Percentiles rank a stretch among this genome's conserved stretches.
phyloP scores from a whole-genome alignment of 2,113 vertebrate species.

The Aythya baeri region DNA sequence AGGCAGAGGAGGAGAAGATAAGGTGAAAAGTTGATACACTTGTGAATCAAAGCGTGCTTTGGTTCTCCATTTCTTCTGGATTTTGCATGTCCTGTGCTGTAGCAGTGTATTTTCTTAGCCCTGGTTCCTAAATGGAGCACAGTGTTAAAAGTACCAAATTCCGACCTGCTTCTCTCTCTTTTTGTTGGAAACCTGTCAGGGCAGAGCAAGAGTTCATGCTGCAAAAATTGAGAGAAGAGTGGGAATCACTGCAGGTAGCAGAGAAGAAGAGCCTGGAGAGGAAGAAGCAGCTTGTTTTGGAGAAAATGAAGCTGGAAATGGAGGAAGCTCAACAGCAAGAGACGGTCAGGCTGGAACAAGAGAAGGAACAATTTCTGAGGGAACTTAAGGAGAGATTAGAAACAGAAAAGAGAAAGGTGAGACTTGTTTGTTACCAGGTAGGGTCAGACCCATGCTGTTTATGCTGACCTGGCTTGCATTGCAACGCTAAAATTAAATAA shows the following conservation, averaged over 20 bases:
- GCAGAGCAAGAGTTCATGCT: conserved; percentile 76
- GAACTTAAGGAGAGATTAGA: conserved; percentile 70
- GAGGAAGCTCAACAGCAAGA: conserved; percentile 72
- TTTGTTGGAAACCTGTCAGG: conserved; percentile 60
- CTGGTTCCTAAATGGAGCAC: neutral
- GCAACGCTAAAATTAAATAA: fast-evolving
- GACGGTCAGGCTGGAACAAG: conserved; percentile 54
- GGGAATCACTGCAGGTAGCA: conserved; percentile 60
- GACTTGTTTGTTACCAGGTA: neutral
- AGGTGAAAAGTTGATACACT: conserved; percentile 72
- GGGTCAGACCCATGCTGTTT: fast-evolving
- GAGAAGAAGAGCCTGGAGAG: conserved; percentile 74
- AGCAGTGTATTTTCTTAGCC: neutral
- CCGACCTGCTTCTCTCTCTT: neutral
- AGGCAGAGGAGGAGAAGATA: conserved; percentile 72
- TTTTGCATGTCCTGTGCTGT: fast-evolving
- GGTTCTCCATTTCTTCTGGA: neutral
- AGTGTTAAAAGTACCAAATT: fast-evolving
- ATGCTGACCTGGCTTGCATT: neutral
- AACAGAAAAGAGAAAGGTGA: conserved; percentile 78
- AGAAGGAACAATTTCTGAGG: conserved; percentile 72
- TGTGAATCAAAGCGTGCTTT: neutral
- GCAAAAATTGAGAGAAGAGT: conserved; percentile 61
- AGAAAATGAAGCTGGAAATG: conserved; percentile 73
- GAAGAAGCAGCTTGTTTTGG: conserved; percentile 55